phyloP scores from a whole-genome alignment of 2,797 vertebrate genomes.

The Tamandua tetradactyla region DNA sequence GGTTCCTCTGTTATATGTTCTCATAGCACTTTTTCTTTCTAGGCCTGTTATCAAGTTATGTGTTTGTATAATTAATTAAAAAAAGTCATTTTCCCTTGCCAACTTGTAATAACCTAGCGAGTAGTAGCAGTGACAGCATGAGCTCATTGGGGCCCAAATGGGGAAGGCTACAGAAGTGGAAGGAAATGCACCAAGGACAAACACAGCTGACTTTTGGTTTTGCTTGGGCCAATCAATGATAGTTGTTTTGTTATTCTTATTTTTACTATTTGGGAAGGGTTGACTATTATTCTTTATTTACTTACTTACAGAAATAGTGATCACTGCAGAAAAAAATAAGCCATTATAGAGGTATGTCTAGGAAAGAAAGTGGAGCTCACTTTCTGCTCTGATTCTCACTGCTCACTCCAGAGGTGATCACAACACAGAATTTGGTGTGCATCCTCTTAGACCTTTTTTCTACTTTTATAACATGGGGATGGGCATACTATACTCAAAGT shows the following conservation, averaged over 20 bases:
- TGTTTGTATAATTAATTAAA: neutral
- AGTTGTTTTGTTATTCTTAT: neutral
- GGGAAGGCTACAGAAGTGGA: too few relatives aligned
- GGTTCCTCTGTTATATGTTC: neutral
- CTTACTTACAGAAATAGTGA: neutral
- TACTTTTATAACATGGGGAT: neutral
- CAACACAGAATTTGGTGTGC: neutral
- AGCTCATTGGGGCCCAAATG: neutral
- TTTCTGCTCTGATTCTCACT: neutral
- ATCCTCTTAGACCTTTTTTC: neutral
- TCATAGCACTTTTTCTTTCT: neutral
- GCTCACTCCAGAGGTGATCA: neutral
- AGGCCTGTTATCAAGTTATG: neutral
- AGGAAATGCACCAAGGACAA: too few relatives aligned
- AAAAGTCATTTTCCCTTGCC: neutral
- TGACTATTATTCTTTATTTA: neutral
- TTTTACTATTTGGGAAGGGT: neutral
- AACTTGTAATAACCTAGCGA: neutral
- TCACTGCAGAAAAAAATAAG: neutral
- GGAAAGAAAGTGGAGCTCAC: neutral
- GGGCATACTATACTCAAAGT: neutral
- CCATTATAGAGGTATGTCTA: neutral
- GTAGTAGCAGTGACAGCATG: neutral
- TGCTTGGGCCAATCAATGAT: neutral
- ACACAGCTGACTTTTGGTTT: neutral